These are phyloP conservation scores for Girardinus metallicus DNA, from an alignment of 2,797 vertebrate species.

Conservation along the genomic window DNA sequence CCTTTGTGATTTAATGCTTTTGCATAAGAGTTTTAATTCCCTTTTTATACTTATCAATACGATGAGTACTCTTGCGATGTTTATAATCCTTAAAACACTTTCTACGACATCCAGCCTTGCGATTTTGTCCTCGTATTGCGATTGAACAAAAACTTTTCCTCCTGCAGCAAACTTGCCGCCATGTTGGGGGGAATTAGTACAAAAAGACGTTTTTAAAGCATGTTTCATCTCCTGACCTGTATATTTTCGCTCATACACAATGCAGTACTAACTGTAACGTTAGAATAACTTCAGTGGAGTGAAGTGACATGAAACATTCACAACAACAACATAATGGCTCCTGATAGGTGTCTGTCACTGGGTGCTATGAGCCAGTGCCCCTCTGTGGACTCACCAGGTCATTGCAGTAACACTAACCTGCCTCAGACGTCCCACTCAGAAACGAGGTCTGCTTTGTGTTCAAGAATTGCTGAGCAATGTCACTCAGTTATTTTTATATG, in stretches of 20 bases:
- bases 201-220: not conserved
- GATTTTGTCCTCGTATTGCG: not conserved
- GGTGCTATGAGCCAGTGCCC: constrained; percentile 65
- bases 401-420: constrained; percentile 62
- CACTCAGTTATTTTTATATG: constrained; percentile 11
- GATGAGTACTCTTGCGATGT: not conserved
- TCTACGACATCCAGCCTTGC: not conserved
- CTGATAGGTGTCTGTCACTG: constrained; percentile 18
- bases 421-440: constrained; percentile 14
- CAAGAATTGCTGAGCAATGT: constrained; percentile 6
- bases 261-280: constrained; percentile 1
- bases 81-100: not conserved
- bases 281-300: constrained; percentile 66
- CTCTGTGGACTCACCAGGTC: constrained; percentile 68
- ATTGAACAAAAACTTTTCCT: not conserved
- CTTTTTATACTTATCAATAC: not conserved
- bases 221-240: not conserved
- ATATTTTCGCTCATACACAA: not conserved
- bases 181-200: not conserved
- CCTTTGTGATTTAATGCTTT: not conserved
- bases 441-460: constrained; percentile 11
- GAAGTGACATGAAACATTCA: constrained; percentile 76
- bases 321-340: constrained; percentile 66
- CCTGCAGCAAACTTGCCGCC: not conserved
- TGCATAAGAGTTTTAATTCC: no score